phyloP scores from a whole-genome alignment of 2,888 invertebrate genomes.

The Agelastica alni region DNA sequence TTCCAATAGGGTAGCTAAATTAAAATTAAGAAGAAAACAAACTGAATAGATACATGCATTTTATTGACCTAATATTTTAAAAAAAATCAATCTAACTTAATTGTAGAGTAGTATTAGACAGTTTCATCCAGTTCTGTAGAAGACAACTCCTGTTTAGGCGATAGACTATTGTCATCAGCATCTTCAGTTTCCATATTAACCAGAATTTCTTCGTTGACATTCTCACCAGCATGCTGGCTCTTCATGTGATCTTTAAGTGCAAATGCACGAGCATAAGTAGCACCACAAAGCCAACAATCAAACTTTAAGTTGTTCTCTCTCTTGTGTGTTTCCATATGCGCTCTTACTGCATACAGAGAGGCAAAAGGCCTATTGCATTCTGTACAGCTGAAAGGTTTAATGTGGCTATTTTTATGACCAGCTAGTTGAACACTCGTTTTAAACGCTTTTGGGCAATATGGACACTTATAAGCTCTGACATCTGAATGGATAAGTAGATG shows the following conservation, averaged over 20 bases:
- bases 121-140: too few relatives aligned
- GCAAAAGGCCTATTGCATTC: constrained; percentile 80
- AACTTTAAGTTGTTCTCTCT: constrained; percentile 72
- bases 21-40: too few relatives aligned
- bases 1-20: too few relatives aligned
- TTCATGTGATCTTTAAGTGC: constrained; percentile 75
- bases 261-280: constrained; percentile 75
- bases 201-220: constrained; percentile 8
- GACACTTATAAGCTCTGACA: constrained; percentile 75
- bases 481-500: constrained; percentile 76
- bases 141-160: too few relatives aligned
- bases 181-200: constrained; percentile 23
- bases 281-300: constrained; percentile 73
- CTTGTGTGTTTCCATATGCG: constrained; percentile 76
- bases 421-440: constrained; percentile 79
- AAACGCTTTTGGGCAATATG: constrained; percentile 77
- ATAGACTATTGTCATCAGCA: background rate
- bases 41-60: too few relatives aligned
- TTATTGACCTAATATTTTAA: too few relatives aligned
- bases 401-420: constrained; percentile 78
- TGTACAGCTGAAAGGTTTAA: constrained; percentile 77
- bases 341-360: constrained; percentile 74
- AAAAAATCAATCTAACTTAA: too few relatives aligned
- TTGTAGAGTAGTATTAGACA: too few relatives aligned
- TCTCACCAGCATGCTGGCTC: constrained; percentile 60